Base-by-base conservation (phyloP, 2,797 vertebrate genomes). In the Smutsia gigantea region DNA sequence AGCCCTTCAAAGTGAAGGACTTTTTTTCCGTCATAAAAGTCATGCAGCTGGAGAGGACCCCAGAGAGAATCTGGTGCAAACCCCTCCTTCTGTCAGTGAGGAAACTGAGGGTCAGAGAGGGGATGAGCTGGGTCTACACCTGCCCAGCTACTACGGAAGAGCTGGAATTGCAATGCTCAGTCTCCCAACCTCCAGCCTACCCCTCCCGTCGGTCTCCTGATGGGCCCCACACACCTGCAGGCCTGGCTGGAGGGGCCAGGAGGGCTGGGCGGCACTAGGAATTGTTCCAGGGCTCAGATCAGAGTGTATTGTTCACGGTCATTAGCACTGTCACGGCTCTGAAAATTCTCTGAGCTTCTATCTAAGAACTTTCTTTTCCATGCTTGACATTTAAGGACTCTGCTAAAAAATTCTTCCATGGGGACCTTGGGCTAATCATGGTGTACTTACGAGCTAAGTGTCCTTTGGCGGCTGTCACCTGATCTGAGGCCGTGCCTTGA, bases 351-450 rank as follows among this genome's bases (percentile, higher is more conserved):
- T 27, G 87, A 51, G 49, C 46, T 87, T 87, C 61, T 27, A 19
- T 75, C 31, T n/a, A n/a, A 78, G 90, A 89, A 87, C 49, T 77
- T 53, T 23, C 31, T n/a, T 91, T 78, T 66, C 46, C 55, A 66
- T 42, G 72, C 42, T 72, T 95, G 91, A 95, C 93, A 78, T 92
- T 95, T 94, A 79, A 87, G 53, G 91, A 87, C 49, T 81, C 86
- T 37, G 29, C 57, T 57, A 31, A 42, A 81, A 68, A 69, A 84
- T 85, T 87, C 72, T 90, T 66, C 88, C 71, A 0, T 0, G 23
- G 49, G 31, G 39, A 37, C 72, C 64, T n/a, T 6, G 18, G 42
- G 11, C n/a, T 18, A 21, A 46, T 42, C 53, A 17, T 57, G 15
- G 15, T 0, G 27, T 23, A 29, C 17, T 39, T 64, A 34, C 0